A percentile compares a stretch with the other conserved stretches of the same genome.
Conservation (phyloP, 2,888 invertebrate species). For the Barypeithes pellucidus region DNA sequence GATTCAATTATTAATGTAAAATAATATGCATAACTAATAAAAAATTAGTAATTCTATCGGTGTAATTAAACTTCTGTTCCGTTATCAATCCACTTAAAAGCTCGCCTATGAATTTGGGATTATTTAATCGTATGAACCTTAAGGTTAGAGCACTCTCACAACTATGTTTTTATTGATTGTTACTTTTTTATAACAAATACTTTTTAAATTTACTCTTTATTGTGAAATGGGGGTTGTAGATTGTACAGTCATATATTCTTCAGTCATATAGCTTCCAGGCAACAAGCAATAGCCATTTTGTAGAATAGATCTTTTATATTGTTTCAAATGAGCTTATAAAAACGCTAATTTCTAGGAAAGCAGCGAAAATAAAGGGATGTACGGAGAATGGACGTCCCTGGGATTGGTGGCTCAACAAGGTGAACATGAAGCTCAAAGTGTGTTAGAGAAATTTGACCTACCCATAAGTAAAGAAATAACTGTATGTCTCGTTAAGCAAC, state of each 20-base stretch:
- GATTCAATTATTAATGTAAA: background rate
- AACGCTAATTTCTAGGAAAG: constrained; percentile 70
- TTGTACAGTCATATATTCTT: no score
- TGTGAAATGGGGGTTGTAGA: no score
- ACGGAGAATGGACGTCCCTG: constrained; percentile 88
- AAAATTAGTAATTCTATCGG: constrained; percentile 41
- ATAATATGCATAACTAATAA: constrained; percentile 14
- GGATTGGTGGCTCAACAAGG: constrained; percentile 79
- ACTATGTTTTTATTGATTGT: background rate
- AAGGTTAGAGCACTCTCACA: constrained; percentile 74
- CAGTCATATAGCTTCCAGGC: no score
- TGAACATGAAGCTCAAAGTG: constrained; percentile 78
- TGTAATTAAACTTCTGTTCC: constrained; percentile 45
- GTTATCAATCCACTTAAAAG: constrained; percentile 50
- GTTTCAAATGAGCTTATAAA: background rate
- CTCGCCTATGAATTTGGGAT: constrained; percentile 84
- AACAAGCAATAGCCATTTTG: no score
- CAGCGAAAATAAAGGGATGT: constrained; percentile 82
- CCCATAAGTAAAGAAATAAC: constrained; percentile 87
- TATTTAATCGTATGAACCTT: constrained; percentile 86
- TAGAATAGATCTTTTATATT: background rate
- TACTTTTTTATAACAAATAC: background rate
- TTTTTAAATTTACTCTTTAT: no score
- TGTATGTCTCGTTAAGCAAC: constrained; percentile 83
- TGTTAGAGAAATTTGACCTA: constrained; percentile 83